These are phyloP conservation scores for Brachirus orientalis DNA, from an alignment of 2,113 vertebrate genomes.

Conservation along the genomic window DNA sequence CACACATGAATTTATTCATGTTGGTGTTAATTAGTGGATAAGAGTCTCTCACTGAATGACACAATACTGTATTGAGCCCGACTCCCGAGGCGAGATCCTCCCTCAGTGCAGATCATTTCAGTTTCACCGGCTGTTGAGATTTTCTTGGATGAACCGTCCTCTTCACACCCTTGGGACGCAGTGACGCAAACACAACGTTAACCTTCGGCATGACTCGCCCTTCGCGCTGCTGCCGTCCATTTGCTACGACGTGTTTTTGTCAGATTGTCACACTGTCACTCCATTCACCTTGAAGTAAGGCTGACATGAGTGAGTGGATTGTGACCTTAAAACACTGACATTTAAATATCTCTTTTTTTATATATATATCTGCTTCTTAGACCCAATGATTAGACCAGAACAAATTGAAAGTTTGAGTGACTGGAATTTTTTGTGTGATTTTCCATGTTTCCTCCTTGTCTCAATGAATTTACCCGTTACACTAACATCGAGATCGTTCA, in stretches of 20 bases:
- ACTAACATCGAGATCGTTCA: too few species aligned
- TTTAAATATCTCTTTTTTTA: too few species aligned
- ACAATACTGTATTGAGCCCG: background rate
- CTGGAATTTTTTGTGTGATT: too few species aligned
- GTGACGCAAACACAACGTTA: conserved; percentile 36
- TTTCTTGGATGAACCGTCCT: conserved; percentile 7
- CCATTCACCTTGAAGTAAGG: too few species aligned
- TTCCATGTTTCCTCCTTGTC: too few species aligned
- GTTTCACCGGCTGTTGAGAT: conserved; percentile 17
- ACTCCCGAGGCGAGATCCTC: conserved; percentile 1
- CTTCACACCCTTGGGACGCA: conserved; percentile 22
- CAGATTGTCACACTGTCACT: too few species aligned
- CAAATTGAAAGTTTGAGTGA: too few species aligned
- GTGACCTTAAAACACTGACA: background rate
- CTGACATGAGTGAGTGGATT: background rate
- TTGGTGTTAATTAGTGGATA: background rate
- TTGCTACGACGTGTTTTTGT: too few species aligned
- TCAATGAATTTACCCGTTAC: too few species aligned
- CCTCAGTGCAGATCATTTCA: conserved; percentile 1
- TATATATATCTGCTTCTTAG: too few species aligned
- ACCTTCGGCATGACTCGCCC: conserved; percentile 41
- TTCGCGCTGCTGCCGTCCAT: background rate
- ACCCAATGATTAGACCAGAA: too few species aligned
- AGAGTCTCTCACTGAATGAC: background rate
- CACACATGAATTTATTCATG: too few species aligned